Base-by-base conservation (phyloP, 2,888 invertebrate species). In the Hermaeophaga mercurialis region DNA sequence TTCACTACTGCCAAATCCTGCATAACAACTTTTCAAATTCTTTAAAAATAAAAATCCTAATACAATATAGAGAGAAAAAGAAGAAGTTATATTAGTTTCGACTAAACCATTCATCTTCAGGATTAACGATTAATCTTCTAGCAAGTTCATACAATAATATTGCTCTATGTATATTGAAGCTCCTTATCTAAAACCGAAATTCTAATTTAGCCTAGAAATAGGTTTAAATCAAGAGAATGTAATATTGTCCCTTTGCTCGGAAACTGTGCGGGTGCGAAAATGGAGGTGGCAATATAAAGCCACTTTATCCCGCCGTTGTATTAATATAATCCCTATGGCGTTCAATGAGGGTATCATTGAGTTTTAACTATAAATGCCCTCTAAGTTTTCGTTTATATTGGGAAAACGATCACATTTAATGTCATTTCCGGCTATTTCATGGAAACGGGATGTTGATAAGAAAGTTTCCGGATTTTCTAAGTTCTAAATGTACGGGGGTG, bases 361-460 rank as follows among this genome's bases (percentile, higher is more conserved):
- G 39, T 56, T 57, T 38, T 57, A 44, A 57, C 57, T 57, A 54
- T 53, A 48, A 33, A 57, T 38, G 46, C 41, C 43, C 41, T 46
- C 14, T 33, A 53, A 58, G 53, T 56, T 56, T 45, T 50, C 49
- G 54, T 53, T 54, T 43, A 58, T 56, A 47, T 33, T 41, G 43
- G 49, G 31, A 41, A 33, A 28, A 36, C 54, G 47, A 56, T 58
- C 54, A 48, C 47, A 56, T 43, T 47, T 48, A 38, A 54, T 28
- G 47, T 49, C 56, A 54, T 61, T 61, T 61, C 59, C 59, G 52
- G 41, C 43, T 54, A 47, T 49, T n/a, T 33, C 36, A 14, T 44
- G 12, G 43, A 55, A 52, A 47, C 17, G 52, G 63, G 59, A 59
- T 59, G 53, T 48, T 44, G 59, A 63, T 43, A 47, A 36, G 28